These are phyloP conservation scores for Mesembrinibis cayennensis DNA, from an alignment of 2,113 vertebrate genomes.

Conservation along the genomic window DNA sequence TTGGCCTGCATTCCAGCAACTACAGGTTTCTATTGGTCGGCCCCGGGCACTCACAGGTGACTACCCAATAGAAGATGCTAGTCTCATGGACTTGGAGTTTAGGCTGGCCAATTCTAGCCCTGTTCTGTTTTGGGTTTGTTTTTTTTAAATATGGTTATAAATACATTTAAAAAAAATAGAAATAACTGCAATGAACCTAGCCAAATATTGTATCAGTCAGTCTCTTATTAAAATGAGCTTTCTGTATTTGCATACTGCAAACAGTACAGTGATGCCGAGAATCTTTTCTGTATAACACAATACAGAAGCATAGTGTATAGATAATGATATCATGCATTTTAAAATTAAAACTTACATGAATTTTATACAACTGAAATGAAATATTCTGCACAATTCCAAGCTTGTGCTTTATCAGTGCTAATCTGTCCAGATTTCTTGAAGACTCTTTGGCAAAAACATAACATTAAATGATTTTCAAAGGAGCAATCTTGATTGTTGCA, in stretches of 20 bases:
- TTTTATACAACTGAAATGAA: not conserved
- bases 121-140: not conserved
- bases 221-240: not conserved
- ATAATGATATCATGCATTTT: not conserved
- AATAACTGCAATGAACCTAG: not conserved
- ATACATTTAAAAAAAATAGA: not conserved
- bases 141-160: not conserved
- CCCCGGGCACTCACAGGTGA: not conserved
- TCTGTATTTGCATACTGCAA: not conserved
- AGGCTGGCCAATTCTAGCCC: not conserved
- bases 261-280: not conserved
- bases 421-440: not conserved
- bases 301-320: not conserved
- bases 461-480: not conserved
- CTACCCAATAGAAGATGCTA: rapidly evolving
- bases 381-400: not conserved
- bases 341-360: not conserved
- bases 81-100: not conserved
- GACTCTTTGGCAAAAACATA: not conserved
- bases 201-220: not conserved
- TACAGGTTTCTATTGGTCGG: not conserved
- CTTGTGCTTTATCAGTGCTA: not conserved
- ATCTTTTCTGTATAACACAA: not conserved
- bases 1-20: not conserved
- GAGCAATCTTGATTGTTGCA: not conserved